phyloP scores from a whole-genome alignment of 2,113 vertebrate species.

The Calyptomena viridis region DNA sequence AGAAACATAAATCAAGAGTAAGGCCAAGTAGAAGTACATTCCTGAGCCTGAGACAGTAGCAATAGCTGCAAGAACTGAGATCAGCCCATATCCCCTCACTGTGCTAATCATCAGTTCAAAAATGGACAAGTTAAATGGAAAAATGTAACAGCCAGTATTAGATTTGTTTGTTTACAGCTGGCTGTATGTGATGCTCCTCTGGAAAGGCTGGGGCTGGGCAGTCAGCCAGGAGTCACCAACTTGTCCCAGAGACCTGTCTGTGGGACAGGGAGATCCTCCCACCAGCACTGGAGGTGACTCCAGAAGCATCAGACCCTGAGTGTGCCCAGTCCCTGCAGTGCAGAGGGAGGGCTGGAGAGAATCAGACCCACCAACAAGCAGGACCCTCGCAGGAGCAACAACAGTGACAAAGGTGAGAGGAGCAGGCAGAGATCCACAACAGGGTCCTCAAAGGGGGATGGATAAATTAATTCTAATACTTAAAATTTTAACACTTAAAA shows the following conservation, averaged over 20 bases:
- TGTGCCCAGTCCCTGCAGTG: fast-evolving
- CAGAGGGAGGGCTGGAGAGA: neutral
- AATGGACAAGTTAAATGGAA: neutral
- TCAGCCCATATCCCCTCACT: neutral
- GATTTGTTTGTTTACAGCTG: neutral
- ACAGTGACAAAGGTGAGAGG: neutral
- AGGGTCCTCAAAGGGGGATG: neutral
- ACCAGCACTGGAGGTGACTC: fast-evolving
- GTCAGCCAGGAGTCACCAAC: neutral
- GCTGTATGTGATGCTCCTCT: neutral
- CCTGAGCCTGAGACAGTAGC: neutral
- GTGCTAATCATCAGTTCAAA: neutral
- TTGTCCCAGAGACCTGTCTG: neutral
- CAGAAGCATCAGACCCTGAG: fast-evolving
- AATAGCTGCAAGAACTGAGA: neutral
- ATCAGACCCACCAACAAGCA: neutral
- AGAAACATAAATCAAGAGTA: neutral
- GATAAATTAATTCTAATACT: neutral
- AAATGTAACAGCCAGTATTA: neutral
- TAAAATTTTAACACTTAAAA: too few relatives aligned
- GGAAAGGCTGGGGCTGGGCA: neutral
- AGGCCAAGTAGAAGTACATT: neutral
- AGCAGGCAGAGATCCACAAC: neutral
- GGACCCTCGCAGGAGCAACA: neutral
- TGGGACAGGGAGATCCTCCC: neutral